Evolutionary conservation across 1,140 invertebrate species (phyloP).

Genomic region (Zophobas atratus): DNA sequence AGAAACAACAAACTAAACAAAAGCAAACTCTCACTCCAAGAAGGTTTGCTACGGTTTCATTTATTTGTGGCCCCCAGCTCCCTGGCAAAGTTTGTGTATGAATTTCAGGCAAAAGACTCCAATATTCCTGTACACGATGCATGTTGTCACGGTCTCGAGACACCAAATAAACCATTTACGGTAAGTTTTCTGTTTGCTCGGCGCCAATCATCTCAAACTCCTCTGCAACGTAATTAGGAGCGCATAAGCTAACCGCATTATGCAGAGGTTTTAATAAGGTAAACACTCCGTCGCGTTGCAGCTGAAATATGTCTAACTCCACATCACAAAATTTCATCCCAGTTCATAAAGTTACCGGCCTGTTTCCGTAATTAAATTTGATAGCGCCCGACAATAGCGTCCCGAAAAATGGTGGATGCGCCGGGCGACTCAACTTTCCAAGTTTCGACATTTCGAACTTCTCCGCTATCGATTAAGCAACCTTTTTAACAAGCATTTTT

Average conservation of each 20-base stretch:
- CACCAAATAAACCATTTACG: too few species aligned
- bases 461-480: not conserved
- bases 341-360: conserved; percentile 2
- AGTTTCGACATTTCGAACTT: not conserved
- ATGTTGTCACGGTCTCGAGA: too few species aligned
- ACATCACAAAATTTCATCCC: not conserved
- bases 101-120: too few species aligned
- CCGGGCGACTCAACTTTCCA: not conserved
- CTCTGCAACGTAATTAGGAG: not conserved
- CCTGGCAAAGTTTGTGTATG: too few species aligned
- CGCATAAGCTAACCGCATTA: conserved; percentile 4
- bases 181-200: too few species aligned
- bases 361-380: conserved; percentile 3
- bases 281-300: conserved; percentile 1
- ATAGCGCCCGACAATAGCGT: not conserved
- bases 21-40: too few species aligned
- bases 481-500: conserved; percentile 9
- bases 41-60: too few species aligned
- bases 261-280: conserved; percentile 19
- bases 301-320: conserved; percentile 1
- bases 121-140: too few species aligned
- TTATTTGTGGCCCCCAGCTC: too few species aligned
- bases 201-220: too few species aligned
- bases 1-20: too few species aligned
- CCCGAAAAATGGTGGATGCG: conserved; percentile 16